Base-by-base conservation (phyloP, 2,888 invertebrate species). In the Drosophila stalkeri region DNA sequence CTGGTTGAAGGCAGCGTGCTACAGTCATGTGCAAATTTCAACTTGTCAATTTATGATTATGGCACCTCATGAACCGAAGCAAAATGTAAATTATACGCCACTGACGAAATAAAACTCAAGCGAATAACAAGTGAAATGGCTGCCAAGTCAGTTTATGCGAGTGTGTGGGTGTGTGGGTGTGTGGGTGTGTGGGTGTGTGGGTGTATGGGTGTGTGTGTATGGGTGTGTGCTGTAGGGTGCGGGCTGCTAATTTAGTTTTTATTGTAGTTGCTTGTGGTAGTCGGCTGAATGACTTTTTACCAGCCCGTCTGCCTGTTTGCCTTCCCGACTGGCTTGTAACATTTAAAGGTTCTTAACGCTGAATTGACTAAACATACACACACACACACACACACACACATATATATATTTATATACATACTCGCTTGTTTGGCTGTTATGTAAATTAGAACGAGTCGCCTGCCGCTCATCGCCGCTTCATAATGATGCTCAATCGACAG, bases 11-110 rank as follows among this genome's bases (percentile, higher is more conserved):
- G 62, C 68, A 71, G 49, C 47, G 41, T 35, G 57, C 61, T 61
- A 75, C 80, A 80, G 78, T 61, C 81, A 74, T 81, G 88, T 87
- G 90, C 88, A 87, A 87, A 89, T 85, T 89, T 87, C 88, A 75
- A 82, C 82, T 89, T 90, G 87, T 87, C 87, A 90, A 87, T 87
- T 87, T 87, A 87, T 87, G 87, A 87, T 87, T 87, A 90, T 87
- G 87, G 90, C 90, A 90, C 90, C 90, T 90, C 88, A 70, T 87
- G 87, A 89, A 85, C 72, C 82, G 88, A 80, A 81, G 79, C 64
- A 79, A 84, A 90, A 90, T 86, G 90, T 90, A 89, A 86, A 86
- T 86, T 90, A 84, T 89, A 86, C 76, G 75, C 77, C 79, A 68
- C 63, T 77, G 46, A 73, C 85, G 66, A 84, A 86, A 88, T 82